A percentile compares a stretch with the other conserved stretches of the same genome.
These are phyloP conservation scores for Arothron firmamentum DNA, from an alignment of 2,113 vertebrate genomes.

Conservation along the genomic window DNA sequence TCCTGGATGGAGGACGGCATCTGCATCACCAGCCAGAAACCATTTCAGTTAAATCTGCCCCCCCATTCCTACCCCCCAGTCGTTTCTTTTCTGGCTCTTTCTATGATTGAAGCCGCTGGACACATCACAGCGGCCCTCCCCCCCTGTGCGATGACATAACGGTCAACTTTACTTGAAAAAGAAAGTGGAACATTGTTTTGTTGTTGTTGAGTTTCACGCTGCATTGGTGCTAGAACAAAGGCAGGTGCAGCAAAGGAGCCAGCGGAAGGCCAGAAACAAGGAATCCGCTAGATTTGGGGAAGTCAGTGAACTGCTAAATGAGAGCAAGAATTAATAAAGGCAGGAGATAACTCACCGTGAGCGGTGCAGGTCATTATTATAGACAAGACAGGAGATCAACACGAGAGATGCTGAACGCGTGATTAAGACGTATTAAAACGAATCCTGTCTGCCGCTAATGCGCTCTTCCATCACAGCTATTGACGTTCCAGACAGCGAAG, in stretches of 20 bases:
- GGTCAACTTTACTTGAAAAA: conserved; percentile 38
- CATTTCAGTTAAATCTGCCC: conserved; percentile 33
- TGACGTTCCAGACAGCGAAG: neutral
- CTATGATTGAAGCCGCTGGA: conserved; percentile 54
- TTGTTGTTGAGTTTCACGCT: neutral
- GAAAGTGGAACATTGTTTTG: conserved; percentile 1
- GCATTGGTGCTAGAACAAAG: too few species aligned
- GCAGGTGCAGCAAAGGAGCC: too few species aligned
- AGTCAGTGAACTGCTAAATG: neutral
- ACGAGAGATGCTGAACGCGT: too few species aligned
- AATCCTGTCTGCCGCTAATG: conserved; percentile 4
- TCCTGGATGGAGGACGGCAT: conserved; percentile 42
- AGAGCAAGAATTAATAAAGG: conserved; percentile 3
- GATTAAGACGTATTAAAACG: too few species aligned
- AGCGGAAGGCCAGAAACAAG: too few species aligned
- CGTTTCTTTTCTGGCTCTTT: conserved; percentile 12
- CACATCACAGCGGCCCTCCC: conserved; percentile 35
- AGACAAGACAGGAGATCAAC: too few species aligned
- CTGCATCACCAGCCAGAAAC: conserved; percentile 39
- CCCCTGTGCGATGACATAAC: conserved; percentile 46
- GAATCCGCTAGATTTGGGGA: too few species aligned
- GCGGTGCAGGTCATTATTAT: neutral
- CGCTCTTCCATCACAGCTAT: conserved; percentile 25
- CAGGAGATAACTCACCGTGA: neutral
- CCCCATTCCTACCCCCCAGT: conserved; percentile 7